Base-by-base conservation (phyloP, 2,113 vertebrate species). In the Menura novaehollandiae region DNA sequence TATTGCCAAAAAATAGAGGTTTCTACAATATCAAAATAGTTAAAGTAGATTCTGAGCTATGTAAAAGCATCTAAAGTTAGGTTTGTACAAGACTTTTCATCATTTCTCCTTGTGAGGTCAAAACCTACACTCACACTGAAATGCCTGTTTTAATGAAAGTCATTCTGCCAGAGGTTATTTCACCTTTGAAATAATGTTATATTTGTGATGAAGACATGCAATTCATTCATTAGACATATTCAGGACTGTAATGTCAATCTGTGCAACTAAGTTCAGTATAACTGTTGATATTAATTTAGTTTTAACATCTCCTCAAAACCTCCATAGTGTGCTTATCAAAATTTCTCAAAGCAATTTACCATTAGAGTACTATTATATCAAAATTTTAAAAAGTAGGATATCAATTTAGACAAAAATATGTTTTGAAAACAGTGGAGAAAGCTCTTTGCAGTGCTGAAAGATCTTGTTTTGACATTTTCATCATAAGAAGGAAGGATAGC, bases 391-490 rank as follows among this genome's bases (percentile, higher is more conserved):
- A 86, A 92, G 55, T 6, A 49, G 10, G 14, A 28, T 90, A 87
- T 87, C 80, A 78, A 89, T 87, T 96, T 63, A 92, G 73, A 74
- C 24, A 93, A 92, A 94, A 89, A 84, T 39, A 46, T 92, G 64
- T 92, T 93, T 94, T 92, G 85, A 74, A 97, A 97, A 95, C 89
- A 95, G 39, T 67, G 80, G 77, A 69, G 56, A 92, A 95, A 89
- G 33, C 35, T 91, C 69, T 95, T 60, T 87, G 44, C 68, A 78
- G 49, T 23, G 21, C 85, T 93, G 69, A 92, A 96, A 91, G 67
- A 37, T 19, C 89, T 92, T 92, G 73, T 92, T 97, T 96, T 95
- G 96, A 95, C 94, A 91, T 91, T 94, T 94, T 75, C 81, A 87
- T 9, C n/a, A 60, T 72, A 63, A 88, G 52, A 88, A 90, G 84